Percentiles rank a stretch among this genome's conserved stretches.
These are phyloP conservation scores for Camptogramma bilineatum DNA, from an alignment of 2,888 invertebrate genomes.

Conservation along the genomic window DNA sequence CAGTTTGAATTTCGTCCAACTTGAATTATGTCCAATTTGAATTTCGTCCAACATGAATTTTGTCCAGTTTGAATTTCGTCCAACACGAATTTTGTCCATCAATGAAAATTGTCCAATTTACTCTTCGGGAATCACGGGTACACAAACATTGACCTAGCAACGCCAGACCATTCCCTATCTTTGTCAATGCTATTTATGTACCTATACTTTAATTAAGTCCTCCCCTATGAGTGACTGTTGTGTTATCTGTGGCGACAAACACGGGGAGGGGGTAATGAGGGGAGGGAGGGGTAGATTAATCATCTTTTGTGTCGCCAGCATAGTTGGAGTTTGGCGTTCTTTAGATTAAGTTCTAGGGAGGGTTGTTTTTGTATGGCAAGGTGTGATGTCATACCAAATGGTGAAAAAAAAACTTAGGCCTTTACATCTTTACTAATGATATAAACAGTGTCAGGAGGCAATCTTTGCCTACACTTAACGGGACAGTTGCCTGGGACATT, in stretches of 20 bases:
- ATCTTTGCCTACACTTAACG: no score
- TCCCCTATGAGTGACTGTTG: conserved; percentile 21
- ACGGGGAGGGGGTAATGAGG: conserved; percentile 12
- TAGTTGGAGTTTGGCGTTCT: conserved; percentile 46
- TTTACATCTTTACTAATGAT: no score
- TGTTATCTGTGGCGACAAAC: conserved; percentile 32
- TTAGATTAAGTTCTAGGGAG: conserved; percentile 35
- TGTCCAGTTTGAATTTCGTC: no score
- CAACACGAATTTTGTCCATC: no score
- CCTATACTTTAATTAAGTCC: conserved; percentile 34
- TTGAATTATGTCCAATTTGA: no score
- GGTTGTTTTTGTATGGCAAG: conserved; percentile 30
- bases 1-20: no score
- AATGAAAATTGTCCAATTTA: no score
- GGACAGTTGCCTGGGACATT: no score
- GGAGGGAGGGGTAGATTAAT: conserved; percentile 49
- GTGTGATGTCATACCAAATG: conserved; percentile 1
- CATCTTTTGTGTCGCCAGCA: conserved; percentile 47
- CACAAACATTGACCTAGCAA: conserved; percentile 11
- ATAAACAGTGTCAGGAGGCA: no score
- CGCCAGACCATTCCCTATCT: conserved; percentile 15
- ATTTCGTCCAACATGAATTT: no score
- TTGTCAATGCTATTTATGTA: conserved; percentile 28
- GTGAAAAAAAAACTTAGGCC: no score
- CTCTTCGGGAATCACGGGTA: background rate